phyloP scores from a whole-genome alignment of 1,140 invertebrate species.

The Aculops lycopersici region DNA sequence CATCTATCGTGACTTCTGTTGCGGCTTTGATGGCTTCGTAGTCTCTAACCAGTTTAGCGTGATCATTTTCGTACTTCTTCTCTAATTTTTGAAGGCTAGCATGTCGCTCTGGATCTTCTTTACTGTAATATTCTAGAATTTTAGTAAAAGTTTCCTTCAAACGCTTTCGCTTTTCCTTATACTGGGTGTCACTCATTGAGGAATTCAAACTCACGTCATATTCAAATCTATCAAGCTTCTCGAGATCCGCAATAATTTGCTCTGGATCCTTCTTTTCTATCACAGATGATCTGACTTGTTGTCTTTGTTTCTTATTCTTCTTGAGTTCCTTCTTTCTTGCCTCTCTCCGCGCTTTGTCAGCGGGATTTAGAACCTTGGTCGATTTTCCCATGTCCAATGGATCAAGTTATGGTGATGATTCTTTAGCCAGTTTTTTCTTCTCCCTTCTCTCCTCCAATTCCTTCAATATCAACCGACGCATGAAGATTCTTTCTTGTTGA shows the following conservation, averaged over 20 bases:
- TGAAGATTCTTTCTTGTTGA: no score
- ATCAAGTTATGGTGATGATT: no score
- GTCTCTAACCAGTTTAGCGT: constrained; percentile 50
- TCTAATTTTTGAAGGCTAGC: constrained; percentile 58
- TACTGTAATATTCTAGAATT: constrained; percentile 73
- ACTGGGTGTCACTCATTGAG: constrained; percentile 71
- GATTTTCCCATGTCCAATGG: no score
- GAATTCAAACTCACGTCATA: constrained; percentile 74
- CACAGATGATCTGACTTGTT: constrained; percentile 77
- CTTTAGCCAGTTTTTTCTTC: no score
- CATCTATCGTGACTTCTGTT: constrained; percentile 76
- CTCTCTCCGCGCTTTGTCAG: constrained; percentile 87
- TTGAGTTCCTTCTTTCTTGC: constrained; percentile 84
- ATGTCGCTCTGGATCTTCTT: constrained; percentile 81
- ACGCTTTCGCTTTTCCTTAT: constrained; percentile 84
- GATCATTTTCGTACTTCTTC: constrained; percentile 62
- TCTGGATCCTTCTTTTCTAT: constrained; percentile 86
- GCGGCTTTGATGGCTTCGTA: constrained; percentile 68
- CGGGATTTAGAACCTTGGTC: constrained; percentile 65
- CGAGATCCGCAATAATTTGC: constrained; percentile 71
- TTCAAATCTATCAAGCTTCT: constrained; percentile 94
- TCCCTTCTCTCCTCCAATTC: no score
- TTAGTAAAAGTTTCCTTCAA: constrained; percentile 72
- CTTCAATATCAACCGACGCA: no score
- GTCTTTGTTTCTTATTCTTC: constrained; percentile 84